Base-by-base conservation (phyloP, 2,113 vertebrate genomes). In the Marmota flaviventris region DNA sequence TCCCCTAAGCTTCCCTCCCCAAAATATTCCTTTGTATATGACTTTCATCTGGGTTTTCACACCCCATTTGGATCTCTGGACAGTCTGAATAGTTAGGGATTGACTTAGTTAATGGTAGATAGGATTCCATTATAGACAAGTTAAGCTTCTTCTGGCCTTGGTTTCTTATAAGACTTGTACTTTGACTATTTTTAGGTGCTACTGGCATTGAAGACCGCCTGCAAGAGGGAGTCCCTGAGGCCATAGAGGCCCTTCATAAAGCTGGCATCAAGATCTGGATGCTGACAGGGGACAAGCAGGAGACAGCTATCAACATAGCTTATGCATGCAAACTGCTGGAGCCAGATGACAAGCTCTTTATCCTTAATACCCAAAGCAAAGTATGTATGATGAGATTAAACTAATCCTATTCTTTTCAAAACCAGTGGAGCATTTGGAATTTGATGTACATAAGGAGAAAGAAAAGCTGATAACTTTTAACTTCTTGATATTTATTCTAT, bases 211-310 rank as follows among this genome's bases (percentile, higher is more conserved):
- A 99, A 51, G 99, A 99, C 98, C 98, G 99, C 32, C 98, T 99
- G 37, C 99, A 99, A 97, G 99, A 99, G 78, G 99, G 99, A 4
- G 99, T 99, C 61, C 99, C 99, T 0, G 99, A 99, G 94, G 99
- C 99, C 1, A 99, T 99, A 85, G 99, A 99, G 90, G 99, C 99
- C 14, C 98, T 99, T 48, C 99, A 99, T 93, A 98, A 94, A 96
- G 99, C 99, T 0, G 99, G 99, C 24, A 99, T 99, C 96, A 99
- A 99, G 97, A 98, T 99, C 70, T 99, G 99, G 99, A 99, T 99
- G 98, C 98, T 99, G 82, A 99, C 99, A 0, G 99, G 99, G 83
- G 99, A 99, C 98, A 99, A 99, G 96, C 99, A 99, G 93, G 99
- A 99, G 98, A 99, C 99, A 0, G 99, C 99, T 86, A 94, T 99